Evolutionary conservation across 2,888 invertebrate species (phyloP), one percentile per base, ranked within the genome.

Genomic region (Craniophora ligustri): DNA sequence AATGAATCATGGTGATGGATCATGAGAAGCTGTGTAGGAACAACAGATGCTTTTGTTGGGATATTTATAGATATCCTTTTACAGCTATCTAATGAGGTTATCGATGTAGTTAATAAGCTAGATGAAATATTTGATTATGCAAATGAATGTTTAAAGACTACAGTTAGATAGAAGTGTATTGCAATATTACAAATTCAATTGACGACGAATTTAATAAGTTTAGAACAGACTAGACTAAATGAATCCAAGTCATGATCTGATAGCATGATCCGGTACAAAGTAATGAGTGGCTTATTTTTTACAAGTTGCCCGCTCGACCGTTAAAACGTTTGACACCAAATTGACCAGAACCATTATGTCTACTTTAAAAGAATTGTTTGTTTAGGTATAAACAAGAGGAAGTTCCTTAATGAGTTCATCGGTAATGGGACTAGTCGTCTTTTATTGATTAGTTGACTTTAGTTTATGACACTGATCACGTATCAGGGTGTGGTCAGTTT

Each of bases 1-100:
- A 48, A 75, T 82, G 83, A 85, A 69, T 84, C 84, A 85, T 57
- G 36, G 35, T 40, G 26, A 45, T 41, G 56, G 55, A 60, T 60
- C 64, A 72, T 74, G 71, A 64, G 79, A 72, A 75, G 53, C 48
- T 68, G 72, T 71, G 76, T 48, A 70, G 49, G 65, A 72, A 73
- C 32, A 47, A 57, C 44, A 39, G 49, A 51, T 23, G 48, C 69
- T 51, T 34, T 45, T 59, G 53, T n/a, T 67, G 60, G 46, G 36
- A 26, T 50, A 56, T 44, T 34, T 44, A 62, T 50, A 47, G 23
- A 44, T 21, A 11, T 46, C 35, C 31, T 34, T 26, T 23, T 54
- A 36, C 34, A 34, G 18, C 10, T 61, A 38, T 61, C 39, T 41
- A 48, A 61, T 48, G 47, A 48, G 48, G 62, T 60, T 60, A 63